Percentiles rank a stretch among this genome's conserved stretches.
Evolutionary conservation across 2,888 invertebrate genomes (phyloP).

Genomic region (Bembecia ichneumoniformis): DNA sequence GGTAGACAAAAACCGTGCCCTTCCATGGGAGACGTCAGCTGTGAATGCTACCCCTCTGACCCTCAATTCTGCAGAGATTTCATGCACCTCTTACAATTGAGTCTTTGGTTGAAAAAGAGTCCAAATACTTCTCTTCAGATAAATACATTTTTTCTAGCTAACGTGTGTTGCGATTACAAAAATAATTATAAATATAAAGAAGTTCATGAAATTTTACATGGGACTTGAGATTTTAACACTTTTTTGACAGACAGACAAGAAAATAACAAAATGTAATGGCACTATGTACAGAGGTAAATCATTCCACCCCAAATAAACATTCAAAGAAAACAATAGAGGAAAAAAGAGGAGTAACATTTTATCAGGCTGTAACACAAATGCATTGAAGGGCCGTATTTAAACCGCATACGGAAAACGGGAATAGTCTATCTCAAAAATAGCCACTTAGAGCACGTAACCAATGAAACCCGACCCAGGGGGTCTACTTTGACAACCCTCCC

Average conservation of each 20-base stretch:
- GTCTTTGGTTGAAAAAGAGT: neutral
- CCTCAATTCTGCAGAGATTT: neutral
- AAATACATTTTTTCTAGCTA: neutral
- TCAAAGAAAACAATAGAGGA: too few species aligned
- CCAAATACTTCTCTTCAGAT: neutral
- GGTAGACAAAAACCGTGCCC: neutral
- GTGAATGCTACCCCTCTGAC: constrained; percentile 4
- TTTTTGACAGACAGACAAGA: too few species aligned
- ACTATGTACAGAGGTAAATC: too few species aligned
- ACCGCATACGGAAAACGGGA: neutral
- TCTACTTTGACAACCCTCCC: neutral
- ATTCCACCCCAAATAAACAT: too few species aligned
- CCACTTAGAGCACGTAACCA: constrained; percentile 5
- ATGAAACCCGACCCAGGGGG: constrained; percentile 8
- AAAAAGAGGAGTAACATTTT: too few species aligned
- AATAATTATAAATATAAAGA: neutral
- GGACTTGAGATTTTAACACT: too few species aligned
- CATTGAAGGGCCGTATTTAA: neutral
- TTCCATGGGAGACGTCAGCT: constrained; percentile 12
- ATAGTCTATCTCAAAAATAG: constrained; percentile 8
- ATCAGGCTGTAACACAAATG: too few species aligned
- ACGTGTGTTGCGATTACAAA: neutral
- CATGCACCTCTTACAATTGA: neutral
- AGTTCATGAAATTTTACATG: too few species aligned
- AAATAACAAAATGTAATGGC: too few species aligned